Base-by-base conservation (phyloP, 2,888 invertebrate genomes). In the Tholera decimalis region DNA sequence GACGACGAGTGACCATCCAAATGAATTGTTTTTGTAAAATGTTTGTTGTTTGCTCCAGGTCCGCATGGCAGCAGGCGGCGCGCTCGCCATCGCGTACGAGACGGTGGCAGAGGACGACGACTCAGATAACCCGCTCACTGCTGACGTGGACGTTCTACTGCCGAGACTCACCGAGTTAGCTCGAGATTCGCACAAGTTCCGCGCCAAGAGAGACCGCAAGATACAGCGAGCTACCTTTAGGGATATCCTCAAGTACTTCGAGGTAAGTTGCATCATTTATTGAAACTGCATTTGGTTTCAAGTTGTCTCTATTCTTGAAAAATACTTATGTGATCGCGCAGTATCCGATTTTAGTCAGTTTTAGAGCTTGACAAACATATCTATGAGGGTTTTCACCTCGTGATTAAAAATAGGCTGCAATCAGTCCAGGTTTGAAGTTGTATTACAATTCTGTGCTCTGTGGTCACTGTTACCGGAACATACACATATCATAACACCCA, bases 141-240 rank as follows among this genome's bases (percentile, higher is more conserved):
- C 96, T 39, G 95, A 96, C 82, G 95, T 96, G 20, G 89, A 91
- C 30, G 96, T 96, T 55, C 93, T 98, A 54, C 96, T 97, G 82
- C 97, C 97, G 65, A 96, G 96, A 47, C 96, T 99, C 58, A 97
- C 97, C 66, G 96, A 97, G 84, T 96, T 99, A 74, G 98, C 99
- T 9, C 98, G 98, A 0, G 99, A 99, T 94, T 98, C 99, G 43
- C 98, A 98, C 90, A 99, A 99, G 94, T 98, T 84, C 89, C 96
- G 98, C 79, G 99, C 99, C 26, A 99, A 99, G 91, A 98, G 98
- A 73, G 99, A 99, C 92, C 97, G 99, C 64, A 98, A 99, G 91
- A 97, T 98, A 82, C 99, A 99, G 91, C 96, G 99, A 13, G 98
- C 99, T 33, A 98, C 98, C 78, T 99, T 99, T 94, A 95, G 99